phyloP scores from a whole-genome alignment of 2,797 vertebrate species.

The Dallia pectoralis region DNA sequence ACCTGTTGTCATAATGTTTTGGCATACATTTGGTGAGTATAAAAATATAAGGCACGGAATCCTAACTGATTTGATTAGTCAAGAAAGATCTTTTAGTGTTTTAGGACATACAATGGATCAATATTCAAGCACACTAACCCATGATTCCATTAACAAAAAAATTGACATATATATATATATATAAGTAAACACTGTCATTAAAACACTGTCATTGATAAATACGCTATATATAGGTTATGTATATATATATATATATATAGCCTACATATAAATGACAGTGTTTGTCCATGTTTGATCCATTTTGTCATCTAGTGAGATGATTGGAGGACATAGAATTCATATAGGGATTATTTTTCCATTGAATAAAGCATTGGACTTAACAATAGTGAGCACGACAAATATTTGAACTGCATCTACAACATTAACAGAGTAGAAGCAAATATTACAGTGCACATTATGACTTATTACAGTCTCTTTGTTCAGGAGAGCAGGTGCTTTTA shows the following conservation, averaged over 20 bases:
- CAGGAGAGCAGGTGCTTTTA: background rate
- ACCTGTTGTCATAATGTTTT: no score
- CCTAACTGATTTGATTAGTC: background rate
- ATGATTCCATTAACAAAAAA: background rate
- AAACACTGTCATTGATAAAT: no score
- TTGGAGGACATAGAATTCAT: background rate
- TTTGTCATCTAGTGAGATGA: conserved; percentile 28
- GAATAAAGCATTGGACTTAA: background rate
- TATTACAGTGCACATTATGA: background rate
- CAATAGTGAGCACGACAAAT: background rate
- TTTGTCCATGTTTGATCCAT: conserved; percentile 1
- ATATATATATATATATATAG: background rate
- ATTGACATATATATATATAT: no score
- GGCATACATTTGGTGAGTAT: no score
- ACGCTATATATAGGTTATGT: no score
- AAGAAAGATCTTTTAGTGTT: background rate
- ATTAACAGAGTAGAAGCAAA: background rate
- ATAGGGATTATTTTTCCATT: background rate
- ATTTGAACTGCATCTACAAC: background rate
- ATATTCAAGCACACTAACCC: background rate
- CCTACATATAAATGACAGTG: conserved; percentile 25
- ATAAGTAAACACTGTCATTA: no score
- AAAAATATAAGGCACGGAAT: background rate
- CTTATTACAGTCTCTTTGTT: background rate
- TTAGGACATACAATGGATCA: background rate